Conservation (phyloP, 2,113 vertebrate genomes). For the Suncus etruscus region DNA sequence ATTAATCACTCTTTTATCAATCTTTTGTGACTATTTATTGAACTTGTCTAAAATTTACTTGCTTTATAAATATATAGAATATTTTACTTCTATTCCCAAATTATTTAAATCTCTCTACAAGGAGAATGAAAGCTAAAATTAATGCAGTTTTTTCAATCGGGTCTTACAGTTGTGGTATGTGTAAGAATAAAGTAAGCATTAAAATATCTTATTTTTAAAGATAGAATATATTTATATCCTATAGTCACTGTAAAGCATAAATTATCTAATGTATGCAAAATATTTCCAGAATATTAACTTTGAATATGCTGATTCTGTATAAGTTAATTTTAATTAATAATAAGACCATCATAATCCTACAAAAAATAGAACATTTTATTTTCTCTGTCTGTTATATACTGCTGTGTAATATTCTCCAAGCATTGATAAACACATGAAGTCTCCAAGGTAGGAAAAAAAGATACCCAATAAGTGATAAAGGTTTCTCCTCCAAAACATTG, state of each 20-base stretch:
- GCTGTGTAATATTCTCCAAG: fast-evolving
- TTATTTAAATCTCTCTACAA: no score
- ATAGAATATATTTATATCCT: neutral
- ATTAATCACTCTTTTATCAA: neutral
- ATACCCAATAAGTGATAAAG: fast-evolving
- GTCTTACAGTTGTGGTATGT: neutral
- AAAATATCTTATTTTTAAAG: neutral
- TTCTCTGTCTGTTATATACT: neutral
- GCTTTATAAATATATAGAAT: neutral
- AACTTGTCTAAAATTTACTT: neutral
- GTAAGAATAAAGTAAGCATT: neutral
- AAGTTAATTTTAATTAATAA: neutral
- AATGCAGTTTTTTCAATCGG: neutral
- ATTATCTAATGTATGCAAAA: neutral
- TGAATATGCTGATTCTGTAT: neutral
- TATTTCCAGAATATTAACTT: neutral
- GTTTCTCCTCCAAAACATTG: neutral
- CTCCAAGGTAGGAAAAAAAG: neutral
- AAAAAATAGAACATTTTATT: no score
- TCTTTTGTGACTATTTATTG: conserved; percentile 17
- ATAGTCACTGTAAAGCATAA: neutral
- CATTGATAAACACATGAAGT: fast-evolving
- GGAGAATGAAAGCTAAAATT: no score
- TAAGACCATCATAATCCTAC: fast-evolving
- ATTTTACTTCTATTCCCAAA: no score